Evolutionary conservation across 2,888 invertebrate species (phyloP), one percentile per base, ranked within the genome.

Genomic region (Perizoma affinitatum): DNA sequence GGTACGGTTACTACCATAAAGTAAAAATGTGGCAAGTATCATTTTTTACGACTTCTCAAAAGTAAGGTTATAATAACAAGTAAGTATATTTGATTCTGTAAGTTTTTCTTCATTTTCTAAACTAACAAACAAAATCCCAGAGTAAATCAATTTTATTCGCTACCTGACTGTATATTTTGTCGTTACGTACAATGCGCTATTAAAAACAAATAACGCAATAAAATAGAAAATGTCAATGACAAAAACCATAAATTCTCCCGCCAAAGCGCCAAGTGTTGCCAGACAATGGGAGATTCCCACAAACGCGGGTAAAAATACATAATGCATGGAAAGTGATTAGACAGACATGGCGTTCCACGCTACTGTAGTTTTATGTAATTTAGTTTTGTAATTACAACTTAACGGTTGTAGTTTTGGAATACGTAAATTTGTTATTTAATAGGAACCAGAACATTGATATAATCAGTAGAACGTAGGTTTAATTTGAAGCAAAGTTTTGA

Each of bases 241-340:
- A 63, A 68, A 66, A 61, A 61, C 60, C 45, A 47, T 63, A 58
- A 65, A 64, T 64, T 48, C 59, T 54, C 63, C 58, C 55, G 60
- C 54, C 53, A 50, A 53, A 60, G 52, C 49, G 57, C 38, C 61
- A 56, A 54, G 70, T 74, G 75, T 69, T 76, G 67, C 71, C 68
- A 69, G 58, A 67, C 76, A 74, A 78, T 75, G 68, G 61, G 62
- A 68, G 55, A n/a, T 74, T 78, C 79, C 72, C 78, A 78, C 79
- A 72, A 67, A 56, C 57, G 55, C 65, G 63, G 71, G 67, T 69
- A 71, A 73, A 77, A 70, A 62, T 75, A 65, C 63, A 65, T 65
- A 65, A 66, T 61, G 63, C 57, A 69, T 69, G 58, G 78, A 78
- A 78, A 78, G 79, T 78, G 78, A 77, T 73, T 76, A 66, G 65